A percentile compares a stretch with the other conserved stretches of the same genome.
These are phyloP conservation scores for Pinctada fucata DNA, from an alignment of 2,888 invertebrate genomes.

Conservation along the genomic window DNA sequence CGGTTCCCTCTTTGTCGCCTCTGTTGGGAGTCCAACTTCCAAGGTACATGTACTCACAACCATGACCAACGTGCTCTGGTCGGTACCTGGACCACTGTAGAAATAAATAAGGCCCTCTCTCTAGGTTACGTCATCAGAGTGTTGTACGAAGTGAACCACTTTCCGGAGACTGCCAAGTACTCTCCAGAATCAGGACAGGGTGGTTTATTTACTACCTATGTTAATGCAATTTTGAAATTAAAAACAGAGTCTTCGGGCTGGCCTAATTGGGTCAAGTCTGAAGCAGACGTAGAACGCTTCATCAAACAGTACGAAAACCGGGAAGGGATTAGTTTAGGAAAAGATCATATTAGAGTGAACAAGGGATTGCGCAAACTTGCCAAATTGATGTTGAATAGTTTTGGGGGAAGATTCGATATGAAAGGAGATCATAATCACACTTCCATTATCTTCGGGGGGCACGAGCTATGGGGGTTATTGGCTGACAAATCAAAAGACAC, in stretches of 20 bases:
- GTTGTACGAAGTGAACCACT: slow-evolving; percentile 28
- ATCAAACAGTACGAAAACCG: not conserved
- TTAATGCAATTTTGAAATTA: slow-evolving; percentile 3
- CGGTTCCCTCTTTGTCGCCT: not conserved
- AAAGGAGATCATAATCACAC: not conserved
- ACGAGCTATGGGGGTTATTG: too few relatives aligned
- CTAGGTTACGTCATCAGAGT: slow-evolving; percentile 11
- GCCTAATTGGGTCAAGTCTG: not conserved
- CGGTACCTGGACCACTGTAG: slow-evolving; percentile 6
- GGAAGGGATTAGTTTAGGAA: slow-evolving; percentile 13
- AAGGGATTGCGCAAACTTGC: slow-evolving; percentile 20
- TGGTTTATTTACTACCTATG: not conserved
- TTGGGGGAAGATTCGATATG: not conserved
- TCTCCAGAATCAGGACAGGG: not conserved
- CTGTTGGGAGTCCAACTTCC: not conserved
- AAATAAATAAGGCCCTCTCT: slow-evolving; percentile 13
- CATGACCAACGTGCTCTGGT: not conserved
- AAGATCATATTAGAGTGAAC: slow-evolving; percentile 11
- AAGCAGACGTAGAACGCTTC: not conserved
- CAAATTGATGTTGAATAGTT: not conserved
- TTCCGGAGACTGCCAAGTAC: slow-evolving; percentile 2
- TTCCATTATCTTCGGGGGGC: too few relatives aligned
- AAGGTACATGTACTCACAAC: slow-evolving; percentile 1
- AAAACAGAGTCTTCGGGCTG: slow-evolving; percentile 10
- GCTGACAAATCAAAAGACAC: too few relatives aligned